Evolutionary conservation across 2,888 invertebrate genomes (phyloP).

Genomic region (Spilarctia lutea): DNA sequence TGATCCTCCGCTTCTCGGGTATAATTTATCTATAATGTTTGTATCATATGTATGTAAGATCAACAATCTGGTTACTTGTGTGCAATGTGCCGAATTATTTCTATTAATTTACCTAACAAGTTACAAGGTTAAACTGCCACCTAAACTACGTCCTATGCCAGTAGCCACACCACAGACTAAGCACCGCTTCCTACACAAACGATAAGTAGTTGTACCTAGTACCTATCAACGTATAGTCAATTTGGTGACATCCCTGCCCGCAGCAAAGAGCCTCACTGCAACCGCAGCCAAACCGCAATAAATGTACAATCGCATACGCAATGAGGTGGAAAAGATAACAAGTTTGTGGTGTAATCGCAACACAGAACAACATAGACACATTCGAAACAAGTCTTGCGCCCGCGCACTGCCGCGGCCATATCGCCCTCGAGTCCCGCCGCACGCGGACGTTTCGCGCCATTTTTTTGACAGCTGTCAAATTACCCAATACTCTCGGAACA

Average conservation of each 20-base stretch:
- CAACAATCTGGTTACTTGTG: too few species aligned
- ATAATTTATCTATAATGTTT: too few species aligned
- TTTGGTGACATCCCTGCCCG: neutral
- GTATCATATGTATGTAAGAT: too few species aligned
- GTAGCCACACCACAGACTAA: neutral
- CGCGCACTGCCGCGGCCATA: slow-evolving; percentile 50
- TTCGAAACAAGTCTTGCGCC: slow-evolving; percentile 17
- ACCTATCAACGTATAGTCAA: slow-evolving; percentile 3
- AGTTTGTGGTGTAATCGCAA: slow-evolving; percentile 47
- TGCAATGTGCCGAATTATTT: too few species aligned
- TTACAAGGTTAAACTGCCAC: neutral
- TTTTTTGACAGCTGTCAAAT: slow-evolving; percentile 55
- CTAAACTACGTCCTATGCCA: neutral
- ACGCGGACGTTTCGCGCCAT: slow-evolving; percentile 62
- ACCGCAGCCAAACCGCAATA: slow-evolving; percentile 27
- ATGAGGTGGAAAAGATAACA: slow-evolving; percentile 53
- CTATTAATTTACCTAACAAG: neutral
- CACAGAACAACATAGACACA: slow-evolving; percentile 20
- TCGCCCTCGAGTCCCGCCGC: slow-evolving; percentile 52
- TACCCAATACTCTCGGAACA: slow-evolving; percentile 31
- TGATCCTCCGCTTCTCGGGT: too few species aligned
- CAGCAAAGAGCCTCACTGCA: neutral
- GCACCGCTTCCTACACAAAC: neutral
- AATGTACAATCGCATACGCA: slow-evolving; percentile 41
- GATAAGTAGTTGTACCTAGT: neutral